Evolutionary conservation across 2,888 invertebrate genomes (phyloP), one percentile per base, ranked within the genome.

Genomic region (Platycnemis pennipes): DNA sequence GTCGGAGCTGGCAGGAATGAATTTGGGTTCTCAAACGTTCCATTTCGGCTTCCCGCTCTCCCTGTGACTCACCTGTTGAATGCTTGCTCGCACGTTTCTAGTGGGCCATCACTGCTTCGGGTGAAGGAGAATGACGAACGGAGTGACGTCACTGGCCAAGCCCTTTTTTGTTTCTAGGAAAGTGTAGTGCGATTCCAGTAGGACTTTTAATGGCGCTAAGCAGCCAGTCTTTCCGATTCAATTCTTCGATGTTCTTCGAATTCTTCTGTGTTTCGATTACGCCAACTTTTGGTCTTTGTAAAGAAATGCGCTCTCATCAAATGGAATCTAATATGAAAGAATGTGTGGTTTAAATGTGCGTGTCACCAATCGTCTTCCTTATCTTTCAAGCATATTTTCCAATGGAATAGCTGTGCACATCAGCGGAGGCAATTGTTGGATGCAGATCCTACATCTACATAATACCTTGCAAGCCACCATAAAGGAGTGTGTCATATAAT

Each of bases 1-100:
- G 31, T 37, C 77, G 37, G 8, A 77, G 37, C 26, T 77, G 1
- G 77, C 37, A 31, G 37, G 69, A 13, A 31, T 77, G 31, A 37
- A 37, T 77, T 31, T 31, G 37, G 77, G 77, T 77, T 37, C 37
- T 37, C 77, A 31, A 77, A 77, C 31, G 77, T 77, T 77, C 77
- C 37, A 77, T 77, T 77, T 77, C 77, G 77, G 77, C 77, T 37
- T 37, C 77, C 77, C 77, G 77, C 77, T 37, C 37, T 77, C 77
- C 77, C 77, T 26, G 77, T 77, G 77, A 77, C 77, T 77, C 77
- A 77, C 77, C 77, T 77, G 77, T 77, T 77, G 77, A 77, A 77
- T 77, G 69, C n/a, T 63, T 26, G 63, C 16, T 22, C 22, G 63
- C 63, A 13, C 37, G 77, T 77, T 11, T n/a, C 77, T 77, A n/a